phyloP scores from a whole-genome alignment of 2,797 vertebrate species.

The Chloroceryle amazona region DNA sequence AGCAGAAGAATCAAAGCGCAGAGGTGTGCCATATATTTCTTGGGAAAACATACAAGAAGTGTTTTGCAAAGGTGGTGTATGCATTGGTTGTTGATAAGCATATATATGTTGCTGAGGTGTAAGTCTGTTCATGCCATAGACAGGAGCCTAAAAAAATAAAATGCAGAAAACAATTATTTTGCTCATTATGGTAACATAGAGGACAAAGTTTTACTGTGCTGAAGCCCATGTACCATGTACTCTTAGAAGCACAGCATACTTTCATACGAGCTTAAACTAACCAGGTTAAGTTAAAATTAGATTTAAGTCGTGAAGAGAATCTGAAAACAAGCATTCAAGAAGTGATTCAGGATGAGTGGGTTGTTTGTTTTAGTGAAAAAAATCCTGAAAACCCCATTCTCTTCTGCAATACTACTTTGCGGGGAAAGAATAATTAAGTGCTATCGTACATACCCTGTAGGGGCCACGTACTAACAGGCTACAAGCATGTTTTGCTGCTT shows the following conservation, averaged over 20 bases:
- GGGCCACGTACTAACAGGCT: fast-evolving
- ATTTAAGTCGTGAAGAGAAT: neutral
- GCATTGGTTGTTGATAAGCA: constrained; percentile 90
- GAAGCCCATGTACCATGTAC: fast-evolving
- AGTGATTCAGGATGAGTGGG: fast-evolving
- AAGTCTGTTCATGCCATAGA: constrained; percentile 93
- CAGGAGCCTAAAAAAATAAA: constrained; percentile 80
- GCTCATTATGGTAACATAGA: neutral
- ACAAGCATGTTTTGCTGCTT: neutral
- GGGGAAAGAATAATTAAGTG: fast-evolving
- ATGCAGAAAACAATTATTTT: neutral
- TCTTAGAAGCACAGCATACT: neutral
- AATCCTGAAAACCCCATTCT: neutral
- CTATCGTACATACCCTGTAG: neutral
- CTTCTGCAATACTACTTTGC: neutral
- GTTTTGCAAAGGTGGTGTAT: constrained; percentile 93
- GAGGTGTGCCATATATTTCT: constrained; percentile 88
- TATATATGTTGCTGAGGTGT: constrained; percentile 95
- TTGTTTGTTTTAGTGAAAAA: neutral
- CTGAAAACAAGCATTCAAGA: neutral
- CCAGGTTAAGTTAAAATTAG: too few species aligned
- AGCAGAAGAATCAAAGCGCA: constrained; percentile 93
- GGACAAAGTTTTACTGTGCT: neutral
- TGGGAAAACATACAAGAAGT: constrained; percentile 95
- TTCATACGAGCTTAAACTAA: neutral